phyloP scores from a whole-genome alignment of 2,113 vertebrate species.

The Suricata suricatta region DNA sequence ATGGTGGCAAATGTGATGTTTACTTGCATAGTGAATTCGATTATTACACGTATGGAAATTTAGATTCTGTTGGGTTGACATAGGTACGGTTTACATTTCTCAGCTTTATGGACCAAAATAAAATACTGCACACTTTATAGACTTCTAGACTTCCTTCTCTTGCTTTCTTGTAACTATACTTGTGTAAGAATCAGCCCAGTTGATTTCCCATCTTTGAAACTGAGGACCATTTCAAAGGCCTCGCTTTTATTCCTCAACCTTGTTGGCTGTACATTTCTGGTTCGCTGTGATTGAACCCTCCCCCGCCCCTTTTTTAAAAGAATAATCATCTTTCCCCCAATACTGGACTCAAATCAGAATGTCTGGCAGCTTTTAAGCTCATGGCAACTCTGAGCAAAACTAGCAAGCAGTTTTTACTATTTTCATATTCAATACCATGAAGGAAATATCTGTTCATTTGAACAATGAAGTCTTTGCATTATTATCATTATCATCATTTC shows the following conservation, averaged over 20 bases:
- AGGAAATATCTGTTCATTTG: background rate
- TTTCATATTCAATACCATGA: background rate
- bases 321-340: background rate
- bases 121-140: background rate
- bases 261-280: background rate
- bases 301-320: background rate
- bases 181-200: rapidly evolving
- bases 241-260: background rate
- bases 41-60: background rate
- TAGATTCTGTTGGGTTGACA: background rate
- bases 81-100: background rate
- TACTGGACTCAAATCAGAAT: background rate
- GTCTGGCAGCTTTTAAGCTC: background rate
- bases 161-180: background rate
- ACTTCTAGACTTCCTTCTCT: background rate
- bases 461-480: background rate
- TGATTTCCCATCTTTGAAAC: background rate
- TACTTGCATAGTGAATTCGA: background rate
- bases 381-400: background rate
- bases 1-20: background rate
- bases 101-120: background rate
- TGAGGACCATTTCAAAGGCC: background rate
- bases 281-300: background rate
- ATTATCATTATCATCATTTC: background rate
- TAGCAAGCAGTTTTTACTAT: background rate